Evolutionary conservation across 2,797 vertebrate species (phyloP), one percentile per base, ranked within the genome.

Genomic region (Chaetodon trifasciatus): DNA sequence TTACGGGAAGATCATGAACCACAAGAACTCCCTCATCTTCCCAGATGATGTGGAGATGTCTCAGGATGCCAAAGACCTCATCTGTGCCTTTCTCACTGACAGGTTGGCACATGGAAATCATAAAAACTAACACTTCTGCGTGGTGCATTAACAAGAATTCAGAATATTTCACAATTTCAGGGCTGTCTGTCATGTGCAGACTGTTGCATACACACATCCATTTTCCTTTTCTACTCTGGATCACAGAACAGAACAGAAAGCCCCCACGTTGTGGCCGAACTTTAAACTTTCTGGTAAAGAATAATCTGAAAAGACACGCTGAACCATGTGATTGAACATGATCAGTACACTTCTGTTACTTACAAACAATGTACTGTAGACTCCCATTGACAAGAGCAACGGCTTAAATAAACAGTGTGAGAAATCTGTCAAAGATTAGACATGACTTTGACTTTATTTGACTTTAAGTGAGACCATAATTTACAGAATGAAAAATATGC

Each of bases 1-100:
- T 0, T 99, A 99, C 0, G 98, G 98, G 90, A 99, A 99, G 94
- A 99, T 99, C 93, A 99, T 99, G 98, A 97, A 98, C 96, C 97
- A 99, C 90, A 97, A 98, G 91, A 99, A 98, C 88, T 94, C 96
- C 3, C 92, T 99, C 0, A 88, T 93, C 84, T 99, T 99, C 88
- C 98, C 98, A 0, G 97, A 97, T 82, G 97, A 99, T 72, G 93
- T 96, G 32, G 96, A 97, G 93, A 97, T 99, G 93, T 98, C 98
- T 70, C 95, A 95, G 72, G 92, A 97, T 62, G 98, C 97, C 50
- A 98, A 97, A 94, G 94, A 97, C 85, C 97, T 99, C 90, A 99
- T 99, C 92, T 97, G 96, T 95, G 97, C 97, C 91, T 99, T 99
- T 93, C 94, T 99, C 85, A 97, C 96, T 44, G 97, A 98, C 92